Conservation (phyloP, 2,888 invertebrate genomes). For the Pherbina coryleti region DNA sequence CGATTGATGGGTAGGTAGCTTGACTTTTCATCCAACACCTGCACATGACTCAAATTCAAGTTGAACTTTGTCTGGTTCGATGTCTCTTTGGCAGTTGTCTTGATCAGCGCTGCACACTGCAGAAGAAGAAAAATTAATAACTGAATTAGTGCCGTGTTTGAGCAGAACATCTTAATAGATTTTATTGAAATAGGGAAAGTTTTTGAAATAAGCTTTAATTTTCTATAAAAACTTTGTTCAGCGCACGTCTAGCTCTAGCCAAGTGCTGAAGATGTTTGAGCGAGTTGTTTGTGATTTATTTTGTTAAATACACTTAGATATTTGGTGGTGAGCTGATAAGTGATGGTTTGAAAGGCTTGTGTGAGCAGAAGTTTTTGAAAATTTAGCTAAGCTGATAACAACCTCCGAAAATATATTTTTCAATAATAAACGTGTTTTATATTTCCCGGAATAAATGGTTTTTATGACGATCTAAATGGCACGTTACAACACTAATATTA, state of each 20-base stretch:
- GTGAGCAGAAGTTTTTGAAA: too few relatives aligned
- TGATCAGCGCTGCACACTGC: slow-evolving; percentile 51
- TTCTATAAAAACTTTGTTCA: not conserved
- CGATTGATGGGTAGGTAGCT: slow-evolving; percentile 54
- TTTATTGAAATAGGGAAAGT: not conserved
- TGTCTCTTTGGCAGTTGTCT: slow-evolving; percentile 6
- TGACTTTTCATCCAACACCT: slow-evolving; percentile 5
- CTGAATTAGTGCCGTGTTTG: not conserved
- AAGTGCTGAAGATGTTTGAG: not conserved
- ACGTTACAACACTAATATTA: too few relatives aligned
- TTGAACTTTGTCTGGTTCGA: not conserved
- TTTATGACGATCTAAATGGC: too few relatives aligned
- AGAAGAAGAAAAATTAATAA: slow-evolving; percentile 39
- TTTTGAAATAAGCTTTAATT: not conserved
- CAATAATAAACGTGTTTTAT: too few relatives aligned
- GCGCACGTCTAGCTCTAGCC: not conserved
- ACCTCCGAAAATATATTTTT: too few relatives aligned
- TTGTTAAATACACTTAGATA: too few relatives aligned
- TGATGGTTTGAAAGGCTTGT: too few relatives aligned
- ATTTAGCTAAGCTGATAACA: too few relatives aligned
- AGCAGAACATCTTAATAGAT: not conserved
- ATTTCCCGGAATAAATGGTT: too few relatives aligned
- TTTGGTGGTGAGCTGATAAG: too few relatives aligned
- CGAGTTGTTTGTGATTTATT: not conserved
- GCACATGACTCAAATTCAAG: not conserved